These are phyloP conservation scores for Brotula barbata DNA, from an alignment of 2,797 vertebrate genomes.

Conservation along the genomic window DNA sequence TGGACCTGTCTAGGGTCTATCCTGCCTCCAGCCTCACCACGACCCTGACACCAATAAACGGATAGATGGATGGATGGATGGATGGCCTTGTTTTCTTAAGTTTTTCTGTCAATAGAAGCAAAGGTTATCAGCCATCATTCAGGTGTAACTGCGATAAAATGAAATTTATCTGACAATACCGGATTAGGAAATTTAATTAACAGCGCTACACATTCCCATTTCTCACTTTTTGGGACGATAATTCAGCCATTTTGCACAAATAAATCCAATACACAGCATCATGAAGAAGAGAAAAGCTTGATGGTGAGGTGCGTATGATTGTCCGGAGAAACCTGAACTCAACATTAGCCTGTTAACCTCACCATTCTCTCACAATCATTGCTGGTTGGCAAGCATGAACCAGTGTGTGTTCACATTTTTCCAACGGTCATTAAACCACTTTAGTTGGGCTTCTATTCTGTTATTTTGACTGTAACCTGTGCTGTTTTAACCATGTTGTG, in stretches of 20 bases:
- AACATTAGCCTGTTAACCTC: constrained; percentile 29
- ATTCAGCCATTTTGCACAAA: neutral
- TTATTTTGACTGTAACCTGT: neutral
- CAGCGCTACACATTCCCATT: too few relatives aligned
- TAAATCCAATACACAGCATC: neutral
- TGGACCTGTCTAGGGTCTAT: too few relatives aligned
- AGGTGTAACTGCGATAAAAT: constrained; percentile 3
- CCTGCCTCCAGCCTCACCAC: too few relatives aligned
- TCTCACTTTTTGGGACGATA: too few relatives aligned
- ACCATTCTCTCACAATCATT: constrained; percentile 1
- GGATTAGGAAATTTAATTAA: too few relatives aligned
- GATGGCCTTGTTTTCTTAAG: constrained; percentile 22
- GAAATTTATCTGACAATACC: neutral
- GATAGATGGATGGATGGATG: too few relatives aligned
- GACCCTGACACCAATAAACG: too few relatives aligned
- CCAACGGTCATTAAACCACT: too few relatives aligned
- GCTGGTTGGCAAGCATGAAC: neutral
- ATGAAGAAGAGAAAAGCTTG: constrained; percentile 13
- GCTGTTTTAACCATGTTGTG: constrained; percentile 18
- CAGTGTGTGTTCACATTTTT: too few relatives aligned
- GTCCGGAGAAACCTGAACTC: neutral
- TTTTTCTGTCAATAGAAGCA: constrained; percentile 4
- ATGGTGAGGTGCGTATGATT: constrained; percentile 2
- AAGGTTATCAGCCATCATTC: neutral
- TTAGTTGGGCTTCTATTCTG: neutral